These are phyloP conservation scores for Gymnoscopelus microlampas DNA, from an alignment of 2,797 vertebrate species.

Conservation along the genomic window DNA sequence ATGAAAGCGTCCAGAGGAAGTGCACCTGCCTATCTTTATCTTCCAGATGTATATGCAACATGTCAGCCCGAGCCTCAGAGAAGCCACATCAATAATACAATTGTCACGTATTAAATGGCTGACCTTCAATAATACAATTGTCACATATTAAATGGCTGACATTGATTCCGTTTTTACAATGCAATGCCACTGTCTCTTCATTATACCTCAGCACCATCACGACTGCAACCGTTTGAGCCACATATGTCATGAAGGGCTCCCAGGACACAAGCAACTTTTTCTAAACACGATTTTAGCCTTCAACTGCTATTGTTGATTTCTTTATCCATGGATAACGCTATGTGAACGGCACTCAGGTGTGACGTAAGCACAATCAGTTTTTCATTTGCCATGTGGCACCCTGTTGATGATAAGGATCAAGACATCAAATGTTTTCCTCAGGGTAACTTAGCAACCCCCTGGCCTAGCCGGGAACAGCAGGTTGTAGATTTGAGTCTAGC, in stretches of 20 bases:
- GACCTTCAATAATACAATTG: background rate
- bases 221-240: no score
- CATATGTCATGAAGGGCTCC: no score
- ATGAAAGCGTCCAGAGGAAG: no score
- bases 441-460: slow-evolving; percentile 53
- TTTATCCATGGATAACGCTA: slow-evolving; percentile 12
- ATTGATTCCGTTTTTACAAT: background rate
- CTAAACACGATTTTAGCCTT: background rate
- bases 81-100: no score
- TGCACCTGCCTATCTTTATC: no score
- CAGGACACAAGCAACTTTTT: no score
- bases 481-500: slow-evolving; percentile 42
- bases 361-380: slow-evolving; percentile 14
- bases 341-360: slow-evolving; percentile 26
- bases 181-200: background rate
- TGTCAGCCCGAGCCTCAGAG: no score
- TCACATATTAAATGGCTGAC: no score
- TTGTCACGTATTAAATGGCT: no score
- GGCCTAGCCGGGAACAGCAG: slow-evolving; percentile 21
- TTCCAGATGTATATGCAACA: no score
- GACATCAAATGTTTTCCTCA: slow-evolving; percentile 57
- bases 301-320: background rate
- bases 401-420: slow-evolving; percentile 61
- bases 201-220: background rate
- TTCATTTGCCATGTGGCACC: slow-evolving; percentile 30